Conservation (phyloP, 1,140 invertebrate genomes). For the Tetragonula clypearis region DNA sequence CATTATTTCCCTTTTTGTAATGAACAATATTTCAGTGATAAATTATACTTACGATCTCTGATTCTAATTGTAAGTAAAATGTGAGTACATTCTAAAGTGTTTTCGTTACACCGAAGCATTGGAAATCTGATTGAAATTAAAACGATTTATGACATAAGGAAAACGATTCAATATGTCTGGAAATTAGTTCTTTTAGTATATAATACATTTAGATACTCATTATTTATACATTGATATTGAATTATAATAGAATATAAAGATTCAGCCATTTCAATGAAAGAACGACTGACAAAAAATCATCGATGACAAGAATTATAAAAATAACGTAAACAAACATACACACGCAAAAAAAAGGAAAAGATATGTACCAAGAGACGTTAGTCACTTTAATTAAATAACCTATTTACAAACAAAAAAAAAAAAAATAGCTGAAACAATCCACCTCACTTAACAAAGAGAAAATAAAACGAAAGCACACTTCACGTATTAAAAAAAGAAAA, state of each 20-base stretch:
- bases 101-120: background rate
- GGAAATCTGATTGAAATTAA: background rate
- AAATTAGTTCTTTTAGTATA: background rate
- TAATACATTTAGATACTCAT: too few relatives aligned
- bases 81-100: background rate
- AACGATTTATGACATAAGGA: background rate
- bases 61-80: background rate
- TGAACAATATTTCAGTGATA: background rate
- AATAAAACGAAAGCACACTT: constrained; percentile 7
- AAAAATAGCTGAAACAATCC: background rate
- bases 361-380: background rate
- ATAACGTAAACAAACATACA: background rate
- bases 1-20: background rate
- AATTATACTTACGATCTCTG: background rate
- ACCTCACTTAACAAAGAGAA: constrained; percentile 4
- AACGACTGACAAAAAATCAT: background rate
- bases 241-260: background rate
- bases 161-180: background rate
- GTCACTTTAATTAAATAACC: constrained; percentile 17
- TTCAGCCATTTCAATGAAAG: background rate
- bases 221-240: background rate
- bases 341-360: background rate
- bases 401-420: constrained; percentile 17
- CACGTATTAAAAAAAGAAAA: background rate
- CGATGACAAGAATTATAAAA: background rate